These are phyloP conservation scores for Carpatolechia fugitivella DNA, from an alignment of 2,888 invertebrate genomes.

Conservation along the genomic window DNA sequence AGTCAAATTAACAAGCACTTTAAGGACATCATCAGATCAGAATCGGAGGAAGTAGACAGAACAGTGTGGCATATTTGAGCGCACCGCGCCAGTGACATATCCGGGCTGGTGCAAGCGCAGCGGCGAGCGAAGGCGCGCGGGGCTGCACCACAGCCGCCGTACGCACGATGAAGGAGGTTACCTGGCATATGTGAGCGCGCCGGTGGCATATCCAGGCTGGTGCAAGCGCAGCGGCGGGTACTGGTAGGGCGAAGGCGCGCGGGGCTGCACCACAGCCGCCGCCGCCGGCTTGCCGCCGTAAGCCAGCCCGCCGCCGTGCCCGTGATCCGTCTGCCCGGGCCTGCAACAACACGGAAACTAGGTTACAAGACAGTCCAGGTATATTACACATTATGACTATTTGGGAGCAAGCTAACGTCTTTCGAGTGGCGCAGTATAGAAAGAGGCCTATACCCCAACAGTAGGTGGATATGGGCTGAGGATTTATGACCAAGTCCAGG, in stretches of 20 bases:
- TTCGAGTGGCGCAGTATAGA: too few relatives aligned
- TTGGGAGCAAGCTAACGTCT: too few relatives aligned
- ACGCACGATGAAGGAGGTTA: too few relatives aligned
- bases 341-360: conserved; percentile 39
- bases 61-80: conserved; percentile 59
- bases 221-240: conserved; percentile 66
- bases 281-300: conserved; percentile 68
- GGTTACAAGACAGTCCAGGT: too few relatives aligned
- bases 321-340: conserved; percentile 75
- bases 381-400: too few relatives aligned
- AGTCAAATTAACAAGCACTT: too few relatives aligned
- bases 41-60: too few relatives aligned
- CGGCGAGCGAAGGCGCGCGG: conserved; percentile 62
- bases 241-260: conserved; percentile 67
- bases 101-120: conserved; percentile 70
- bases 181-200: conserved; percentile 66
- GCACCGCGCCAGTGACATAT: conserved; percentile 73
- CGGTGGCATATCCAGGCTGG: conserved; percentile 71
- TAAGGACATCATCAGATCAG: too few relatives aligned
- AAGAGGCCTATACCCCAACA: too few relatives aligned
- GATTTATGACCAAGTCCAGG: too few relatives aligned
- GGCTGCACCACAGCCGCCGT: conserved; percentile 60
- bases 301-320: conserved; percentile 67
- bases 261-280: conserved; percentile 60
- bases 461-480: too few relatives aligned